Conservation (phyloP, 2,797 vertebrate species). For the Danio choprae region DNA sequence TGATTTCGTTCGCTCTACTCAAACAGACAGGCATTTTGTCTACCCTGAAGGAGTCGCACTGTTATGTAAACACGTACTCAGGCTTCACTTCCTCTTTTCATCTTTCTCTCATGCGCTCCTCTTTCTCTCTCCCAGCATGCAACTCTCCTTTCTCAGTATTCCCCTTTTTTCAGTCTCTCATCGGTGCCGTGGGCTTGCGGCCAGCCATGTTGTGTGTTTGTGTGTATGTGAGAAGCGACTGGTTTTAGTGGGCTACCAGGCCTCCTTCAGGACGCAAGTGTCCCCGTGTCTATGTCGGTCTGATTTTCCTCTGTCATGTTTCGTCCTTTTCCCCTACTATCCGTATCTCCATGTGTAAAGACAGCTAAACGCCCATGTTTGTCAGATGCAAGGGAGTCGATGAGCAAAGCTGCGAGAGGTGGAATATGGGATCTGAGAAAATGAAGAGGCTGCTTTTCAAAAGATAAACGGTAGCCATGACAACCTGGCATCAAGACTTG, state of each 20-base stretch:
- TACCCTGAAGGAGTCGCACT: conserved; percentile 69
- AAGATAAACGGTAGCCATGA: conserved; percentile 69
- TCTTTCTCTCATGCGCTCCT: conserved; percentile 37
- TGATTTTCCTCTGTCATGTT: conserved; percentile 13
- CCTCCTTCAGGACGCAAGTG: conserved; percentile 48
- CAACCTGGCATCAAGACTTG: conserved; percentile 67
- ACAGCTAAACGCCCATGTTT: conserved; percentile 22
- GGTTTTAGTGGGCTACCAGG: conserved; percentile 41
- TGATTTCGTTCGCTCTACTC: conserved; percentile 39
- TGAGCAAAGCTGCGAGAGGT: conserved; percentile 24
- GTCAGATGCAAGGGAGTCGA: conserved; percentile 22
- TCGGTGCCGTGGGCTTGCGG: conserved; percentile 30
- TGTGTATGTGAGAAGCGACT: conserved; percentile 10
- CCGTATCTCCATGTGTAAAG: conserved; percentile 10
- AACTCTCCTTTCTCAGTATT: conserved; percentile 40
- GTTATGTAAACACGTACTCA: conserved; percentile 78
- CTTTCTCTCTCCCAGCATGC: conserved; percentile 26
- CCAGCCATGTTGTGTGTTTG: conserved; percentile 10
- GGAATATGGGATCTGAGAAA: conserved; percentile 35
- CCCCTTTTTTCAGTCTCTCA: conserved; percentile 40
- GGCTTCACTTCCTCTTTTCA: conserved; percentile 50
- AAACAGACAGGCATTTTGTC: conserved; percentile 56
- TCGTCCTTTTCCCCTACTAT: background rate
- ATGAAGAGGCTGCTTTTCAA: conserved; percentile 30
- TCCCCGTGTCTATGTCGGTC: conserved; percentile 37